phyloP scores from a whole-genome alignment of 2,888 invertebrate species.

The Xanthia icteritia region DNA sequence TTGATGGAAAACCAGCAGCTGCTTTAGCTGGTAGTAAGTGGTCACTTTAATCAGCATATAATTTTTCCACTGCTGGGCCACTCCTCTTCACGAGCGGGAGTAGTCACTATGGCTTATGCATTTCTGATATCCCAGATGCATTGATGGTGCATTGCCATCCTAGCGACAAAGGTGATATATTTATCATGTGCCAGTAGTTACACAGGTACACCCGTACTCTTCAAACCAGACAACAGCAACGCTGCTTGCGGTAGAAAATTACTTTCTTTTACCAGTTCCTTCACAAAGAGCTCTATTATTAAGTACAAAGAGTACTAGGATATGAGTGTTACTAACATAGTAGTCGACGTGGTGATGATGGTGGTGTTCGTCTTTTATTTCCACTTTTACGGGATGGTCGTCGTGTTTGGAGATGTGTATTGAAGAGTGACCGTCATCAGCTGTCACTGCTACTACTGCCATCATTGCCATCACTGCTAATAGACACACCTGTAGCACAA shows the following conservation, averaged over 20 bases:
- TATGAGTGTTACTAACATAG: conserved; percentile 55
- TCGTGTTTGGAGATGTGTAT: conserved; percentile 70
- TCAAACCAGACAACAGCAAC: neutral
- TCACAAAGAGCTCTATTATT: too few species aligned
- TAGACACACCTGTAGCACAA: conserved; percentile 50
- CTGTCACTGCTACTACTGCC: conserved; percentile 20
- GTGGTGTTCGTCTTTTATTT: conserved; percentile 59
- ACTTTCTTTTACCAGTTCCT: too few species aligned
- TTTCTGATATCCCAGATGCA: neutral
- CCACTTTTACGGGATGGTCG: conserved; percentile 65
- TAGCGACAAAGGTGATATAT: neutral
- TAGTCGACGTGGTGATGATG: conserved; percentile 66
- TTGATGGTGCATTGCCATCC: neutral
- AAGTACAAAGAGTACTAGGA: neutral
- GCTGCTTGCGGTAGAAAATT: neutral
- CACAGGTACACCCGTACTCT: neutral
- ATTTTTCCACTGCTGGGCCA: too few species aligned
- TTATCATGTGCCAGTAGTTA: neutral
- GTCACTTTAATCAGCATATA: neutral
- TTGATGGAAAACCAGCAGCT: neutral
- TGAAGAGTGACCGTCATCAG: conserved; percentile 68
- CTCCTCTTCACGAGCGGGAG: too few species aligned
- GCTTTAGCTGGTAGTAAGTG: too few species aligned
- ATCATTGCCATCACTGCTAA: conserved; percentile 27
- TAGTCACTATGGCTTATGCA: neutral